Percentiles rank a stretch among this genome's conserved stretches.
These are phyloP conservation scores for Syrphus vitripennis DNA, from an alignment of 2,888 invertebrate genomes.

Conservation along the genomic window DNA sequence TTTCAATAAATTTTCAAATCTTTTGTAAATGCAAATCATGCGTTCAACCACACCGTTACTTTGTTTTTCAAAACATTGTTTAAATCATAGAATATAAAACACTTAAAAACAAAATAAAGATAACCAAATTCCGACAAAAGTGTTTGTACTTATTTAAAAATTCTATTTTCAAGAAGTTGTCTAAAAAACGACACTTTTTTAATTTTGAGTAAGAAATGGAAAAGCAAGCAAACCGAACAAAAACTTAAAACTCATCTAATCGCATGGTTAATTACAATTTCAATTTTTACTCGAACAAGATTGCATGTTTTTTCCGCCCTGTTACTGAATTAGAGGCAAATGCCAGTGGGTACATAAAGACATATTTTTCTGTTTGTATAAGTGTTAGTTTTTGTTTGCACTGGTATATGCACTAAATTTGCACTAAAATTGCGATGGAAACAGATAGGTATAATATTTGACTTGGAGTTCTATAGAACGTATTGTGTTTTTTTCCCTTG, in stretches of 20 bases:
- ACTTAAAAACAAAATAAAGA: not conserved
- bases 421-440: constrained; percentile 50
- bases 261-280: constrained; percentile 47
- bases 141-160: not conserved
- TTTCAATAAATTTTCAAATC: no score
- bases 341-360: not conserved
- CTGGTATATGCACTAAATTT: constrained; percentile 27
- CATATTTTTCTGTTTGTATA: not conserved
- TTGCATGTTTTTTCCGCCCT: constrained; percentile 8
- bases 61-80: no score
- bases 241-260: constrained; percentile 49
- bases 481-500: constrained; percentile 4
- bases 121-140: not conserved
- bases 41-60: no score
- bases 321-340: constrained; percentile 42
- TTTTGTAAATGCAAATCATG: no score
- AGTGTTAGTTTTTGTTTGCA: constrained; percentile 12
- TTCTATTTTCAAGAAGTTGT: not conserved
- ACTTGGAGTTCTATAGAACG: constrained; percentile 53
- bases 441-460: constrained; percentile 58
- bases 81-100: no score
- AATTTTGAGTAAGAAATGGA: not conserved
- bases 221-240: constrained; percentile 30
- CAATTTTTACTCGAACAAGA: constrained; percentile 33
- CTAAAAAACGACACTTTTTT: not conserved